Evolutionary conservation across 2,888 invertebrate genomes (phyloP).

Genomic region (Gasteruption jaculator): DNA sequence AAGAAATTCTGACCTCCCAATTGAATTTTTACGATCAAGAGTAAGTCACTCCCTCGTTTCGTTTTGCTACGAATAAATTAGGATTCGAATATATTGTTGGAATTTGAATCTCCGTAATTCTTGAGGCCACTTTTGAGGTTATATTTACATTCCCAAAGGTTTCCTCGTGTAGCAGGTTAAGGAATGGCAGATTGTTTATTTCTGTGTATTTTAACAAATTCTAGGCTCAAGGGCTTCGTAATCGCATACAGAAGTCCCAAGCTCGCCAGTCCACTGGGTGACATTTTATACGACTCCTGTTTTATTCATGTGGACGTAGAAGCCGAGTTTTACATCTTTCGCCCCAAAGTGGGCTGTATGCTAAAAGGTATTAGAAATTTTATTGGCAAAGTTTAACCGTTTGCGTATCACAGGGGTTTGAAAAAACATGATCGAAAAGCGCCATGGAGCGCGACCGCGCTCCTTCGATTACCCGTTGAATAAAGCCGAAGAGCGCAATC

Average conservation of each 20-base stretch:
- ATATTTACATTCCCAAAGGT: constrained; percentile 8
- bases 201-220: constrained; percentile 16
- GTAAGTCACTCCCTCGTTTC: constrained; percentile 50
- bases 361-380: constrained; percentile 56
- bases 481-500: no score
- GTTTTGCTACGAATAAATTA: neutral
- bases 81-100: constrained; percentile 1
- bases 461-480: no score
- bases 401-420: no score
- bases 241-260: constrained; percentile 65
- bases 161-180: neutral
- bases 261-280: constrained; percentile 58
- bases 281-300: constrained; percentile 60
- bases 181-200: no score
- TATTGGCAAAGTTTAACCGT: no score
- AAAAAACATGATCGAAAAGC: no score
- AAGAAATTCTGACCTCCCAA: constrained; percentile 58
- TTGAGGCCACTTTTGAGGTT: constrained; percentile 9
- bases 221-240: constrained; percentile 64
- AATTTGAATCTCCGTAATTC: neutral
- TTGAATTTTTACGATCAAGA: constrained; percentile 61
- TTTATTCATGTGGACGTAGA: constrained; percentile 64
- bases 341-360: constrained; percentile 59
- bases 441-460: no score
- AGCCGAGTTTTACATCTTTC: constrained; percentile 68